A percentile compares a stretch with the other conserved stretches of the same genome.
Conservation (phyloP, 2,113 vertebrate species). For the Xenopus borealis region DNA sequence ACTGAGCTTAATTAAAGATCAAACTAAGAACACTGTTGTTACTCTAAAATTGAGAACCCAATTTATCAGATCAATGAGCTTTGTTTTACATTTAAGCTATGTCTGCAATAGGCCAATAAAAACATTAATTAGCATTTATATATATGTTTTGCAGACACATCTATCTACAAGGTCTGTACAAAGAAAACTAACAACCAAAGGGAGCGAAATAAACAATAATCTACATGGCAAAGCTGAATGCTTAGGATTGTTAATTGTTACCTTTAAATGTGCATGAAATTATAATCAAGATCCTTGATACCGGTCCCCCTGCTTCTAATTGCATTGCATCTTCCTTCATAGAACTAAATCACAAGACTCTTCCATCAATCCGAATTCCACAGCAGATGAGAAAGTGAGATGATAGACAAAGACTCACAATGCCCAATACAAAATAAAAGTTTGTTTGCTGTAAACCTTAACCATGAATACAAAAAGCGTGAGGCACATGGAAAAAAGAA, state of each 20-base stretch:
- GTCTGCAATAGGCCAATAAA: too few relatives aligned
- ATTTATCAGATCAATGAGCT: too few relatives aligned
- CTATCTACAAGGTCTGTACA: too few relatives aligned
- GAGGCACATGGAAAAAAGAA: conserved; percentile 13
- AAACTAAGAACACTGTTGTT: too few relatives aligned
- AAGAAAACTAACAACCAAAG: too few relatives aligned
- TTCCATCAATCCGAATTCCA: conserved; percentile 60
- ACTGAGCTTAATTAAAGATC: too few relatives aligned
- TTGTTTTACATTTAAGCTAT: background rate
- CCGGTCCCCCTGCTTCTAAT: conserved; percentile 56
- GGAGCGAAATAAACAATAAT: too few relatives aligned
- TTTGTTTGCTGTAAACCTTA: conserved; percentile 42
- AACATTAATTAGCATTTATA: too few relatives aligned
- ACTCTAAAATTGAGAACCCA: too few relatives aligned
- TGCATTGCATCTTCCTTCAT: conserved; percentile 56
- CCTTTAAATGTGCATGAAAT: conserved; percentile 62
- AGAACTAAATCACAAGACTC: conserved; percentile 58
- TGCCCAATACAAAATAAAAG: conserved; percentile 62
- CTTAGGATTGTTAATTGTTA: conserved; percentile 10
- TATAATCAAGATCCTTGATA: conserved; percentile 58
- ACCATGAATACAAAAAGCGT: conserved; percentile 22
- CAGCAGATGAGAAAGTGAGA: conserved; percentile 59
- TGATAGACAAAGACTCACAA: conserved; percentile 61
- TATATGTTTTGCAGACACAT: too few relatives aligned
- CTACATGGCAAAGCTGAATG: too few relatives aligned